phyloP scores from a whole-genome alignment of 92 coral and sea anemone species.

The Phymanthus crucifer region DNA sequence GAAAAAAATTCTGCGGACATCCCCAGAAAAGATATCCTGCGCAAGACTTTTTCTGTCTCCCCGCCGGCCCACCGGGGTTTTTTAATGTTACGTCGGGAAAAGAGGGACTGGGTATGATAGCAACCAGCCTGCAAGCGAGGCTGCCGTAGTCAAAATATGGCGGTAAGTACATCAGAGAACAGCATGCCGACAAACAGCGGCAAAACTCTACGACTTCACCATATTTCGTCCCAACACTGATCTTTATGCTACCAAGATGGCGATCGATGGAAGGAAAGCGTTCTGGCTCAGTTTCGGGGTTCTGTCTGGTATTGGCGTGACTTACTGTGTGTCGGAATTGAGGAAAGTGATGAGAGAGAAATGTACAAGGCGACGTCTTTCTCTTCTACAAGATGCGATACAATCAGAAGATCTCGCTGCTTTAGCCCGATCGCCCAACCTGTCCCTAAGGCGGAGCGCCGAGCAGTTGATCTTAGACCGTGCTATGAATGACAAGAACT shows the following conservation, averaged over 20 bases:
- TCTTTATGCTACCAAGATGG: slow-evolving; percentile 36
- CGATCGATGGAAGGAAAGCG: slow-evolving; percentile 55
- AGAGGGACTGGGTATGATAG: background rate
- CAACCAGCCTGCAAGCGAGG: background rate
- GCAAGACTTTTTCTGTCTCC: too few species aligned
- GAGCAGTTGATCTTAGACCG: slow-evolving; percentile 76
- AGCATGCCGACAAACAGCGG: slow-evolving; percentile 28
- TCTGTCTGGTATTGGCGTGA: slow-evolving; percentile 79
- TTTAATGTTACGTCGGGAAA: too few species aligned
- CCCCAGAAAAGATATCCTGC: too few species aligned
- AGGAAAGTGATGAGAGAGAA: slow-evolving; percentile 72
- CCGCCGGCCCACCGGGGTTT: too few species aligned
- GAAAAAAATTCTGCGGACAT: too few species aligned
- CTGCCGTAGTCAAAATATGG: slow-evolving; percentile 46
- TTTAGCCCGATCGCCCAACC: slow-evolving; percentile 78
- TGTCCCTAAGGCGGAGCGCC: slow-evolving; percentile 76
- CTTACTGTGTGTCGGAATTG: slow-evolving; percentile 67
- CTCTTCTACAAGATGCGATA: slow-evolving; percentile 72
- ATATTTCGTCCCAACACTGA: background rate
- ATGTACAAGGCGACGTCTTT: slow-evolving; percentile 71
- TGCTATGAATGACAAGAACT: slow-evolving; percentile 67
- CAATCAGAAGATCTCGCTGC: slow-evolving; percentile 71
- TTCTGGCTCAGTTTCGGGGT: slow-evolving; percentile 75
- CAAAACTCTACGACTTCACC: slow-evolving; percentile 11
- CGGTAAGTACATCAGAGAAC: slow-evolving; percentile 43